Evolutionary conservation across 2,888 invertebrate species (phyloP), one percentile per base, ranked within the genome.

Genomic region (Allophyes oxyacanthae): DNA sequence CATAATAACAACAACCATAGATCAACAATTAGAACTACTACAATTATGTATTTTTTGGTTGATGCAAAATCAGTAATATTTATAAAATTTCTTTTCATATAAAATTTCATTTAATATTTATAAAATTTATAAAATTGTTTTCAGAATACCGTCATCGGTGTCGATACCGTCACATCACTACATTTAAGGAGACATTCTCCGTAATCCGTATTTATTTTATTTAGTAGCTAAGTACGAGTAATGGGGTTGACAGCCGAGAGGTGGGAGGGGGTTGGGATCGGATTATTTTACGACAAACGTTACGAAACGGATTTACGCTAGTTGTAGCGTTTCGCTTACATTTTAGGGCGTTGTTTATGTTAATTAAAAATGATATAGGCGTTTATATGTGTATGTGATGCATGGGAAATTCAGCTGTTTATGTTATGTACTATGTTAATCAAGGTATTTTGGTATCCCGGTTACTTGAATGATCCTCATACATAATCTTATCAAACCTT

Each of bases 201-300:
- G 81, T 85, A 85, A 85, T 85, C 82, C 80, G 78, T 83, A 85
- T 85, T 85, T 85, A 85, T 85, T 85, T 85, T 85, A 84, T 85
- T 84, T 85, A 83, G 85, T 83, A 70, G 78, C 79, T 84, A 85
- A 85, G 86, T 76, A 84, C 79, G 68, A 85, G 77, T 83, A 82
- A 85, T 85, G 83, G 79, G 77, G 74, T 72, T 65, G 76, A 66
- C 71, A 61, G 73, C 67, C 62, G 55, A 66, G 55, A 66, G 69
- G 72, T 61, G 62, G 72, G 72, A 64, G 57, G 56, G 51, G 63
- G 11, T 58, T 57, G 65, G 72, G 67, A 3, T 64, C 62, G 75
- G 82, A 83, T 84, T 81, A 83, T 82, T 78, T 80, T 75, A 76
- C 73, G 72, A 63, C 68, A 75, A 72, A 73, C 69, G 66, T 68